phyloP scores from a whole-genome alignment of 2,113 vertebrate species.

The Neogale vison region DNA sequence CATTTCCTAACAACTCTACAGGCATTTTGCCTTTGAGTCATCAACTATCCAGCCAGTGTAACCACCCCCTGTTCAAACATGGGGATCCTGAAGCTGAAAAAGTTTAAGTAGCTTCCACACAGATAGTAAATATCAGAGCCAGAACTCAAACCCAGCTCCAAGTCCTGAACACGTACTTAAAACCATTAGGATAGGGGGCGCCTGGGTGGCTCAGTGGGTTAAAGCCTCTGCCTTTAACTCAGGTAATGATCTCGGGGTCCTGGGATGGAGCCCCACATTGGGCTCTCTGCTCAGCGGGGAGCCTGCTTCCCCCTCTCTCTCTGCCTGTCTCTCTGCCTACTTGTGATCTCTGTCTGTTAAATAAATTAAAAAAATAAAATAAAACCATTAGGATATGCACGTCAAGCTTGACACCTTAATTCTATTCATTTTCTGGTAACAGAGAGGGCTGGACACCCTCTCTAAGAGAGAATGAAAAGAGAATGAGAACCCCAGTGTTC shows the following conservation, averaged over 20 bases:
- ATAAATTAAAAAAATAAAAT: too few relatives aligned
- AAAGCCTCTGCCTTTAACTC: too few relatives aligned
- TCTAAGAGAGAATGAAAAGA: background rate
- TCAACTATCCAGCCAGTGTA: background rate
- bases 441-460: background rate
- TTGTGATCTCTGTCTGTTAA: too few relatives aligned
- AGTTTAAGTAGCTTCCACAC: background rate
- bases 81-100: background rate
- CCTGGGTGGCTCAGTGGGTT: too few relatives aligned
- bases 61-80: background rate
- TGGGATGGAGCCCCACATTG: too few relatives aligned
- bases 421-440: slow-evolving; percentile 50
- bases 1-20: background rate
- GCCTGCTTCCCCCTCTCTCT: too few relatives aligned
- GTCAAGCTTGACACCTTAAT: background rate
- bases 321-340: too few relatives aligned
- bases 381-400: background rate
- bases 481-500: background rate
- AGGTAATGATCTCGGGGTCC: too few relatives aligned
- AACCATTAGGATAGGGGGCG: background rate
- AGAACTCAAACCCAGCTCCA: slow-evolving; percentile 47
- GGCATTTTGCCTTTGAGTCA: background rate
- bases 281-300: too few relatives aligned
- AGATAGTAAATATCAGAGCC: slow-evolving; percentile 7
- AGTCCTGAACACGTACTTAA: slow-evolving; percentile 47